Evolutionary conservation across 2,113 vertebrate species (phyloP).

Genomic region (Lethenteron reissneri): DNA sequence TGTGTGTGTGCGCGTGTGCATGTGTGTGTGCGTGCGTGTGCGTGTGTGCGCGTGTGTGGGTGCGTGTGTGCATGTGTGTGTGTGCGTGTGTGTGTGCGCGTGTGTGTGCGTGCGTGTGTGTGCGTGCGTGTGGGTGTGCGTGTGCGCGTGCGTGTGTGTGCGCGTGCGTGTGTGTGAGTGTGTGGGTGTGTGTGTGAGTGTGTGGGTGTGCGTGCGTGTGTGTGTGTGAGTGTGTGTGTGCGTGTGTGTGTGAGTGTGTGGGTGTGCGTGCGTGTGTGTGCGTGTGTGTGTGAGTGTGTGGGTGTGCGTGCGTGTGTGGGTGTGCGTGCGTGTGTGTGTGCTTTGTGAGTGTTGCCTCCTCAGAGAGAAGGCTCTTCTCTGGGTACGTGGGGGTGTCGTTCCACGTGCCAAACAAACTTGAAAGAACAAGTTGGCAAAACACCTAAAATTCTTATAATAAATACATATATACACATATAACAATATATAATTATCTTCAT

Average conservation of each 20-base stretch:
- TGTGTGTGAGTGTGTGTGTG: no score
- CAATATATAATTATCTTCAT: background rate
- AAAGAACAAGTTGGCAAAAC: no score
- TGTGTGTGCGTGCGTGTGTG: no score
- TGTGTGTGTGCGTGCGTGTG: background rate
- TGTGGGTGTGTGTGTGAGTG: background rate
- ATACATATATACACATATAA: conserved; percentile 1
- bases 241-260: no score
- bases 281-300: background rate
- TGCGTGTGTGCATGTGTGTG: background rate
- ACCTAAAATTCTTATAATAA: background rate
- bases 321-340: background rate
- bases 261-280: background rate
- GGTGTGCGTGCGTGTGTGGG: background rate
- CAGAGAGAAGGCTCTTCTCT: background rate
- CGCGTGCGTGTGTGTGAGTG: background rate
- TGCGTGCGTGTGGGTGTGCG: background rate
- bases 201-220: background rate
- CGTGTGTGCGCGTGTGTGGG: background rate
- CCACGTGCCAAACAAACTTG: no score
- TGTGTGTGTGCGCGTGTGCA: background rate
- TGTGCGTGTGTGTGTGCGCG: no score
- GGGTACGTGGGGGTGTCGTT: background rate
- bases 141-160: background rate
- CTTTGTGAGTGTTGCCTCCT: background rate